Conservation (phyloP, 2,113 vertebrate species). For the Semicossyphus pulcher region DNA sequence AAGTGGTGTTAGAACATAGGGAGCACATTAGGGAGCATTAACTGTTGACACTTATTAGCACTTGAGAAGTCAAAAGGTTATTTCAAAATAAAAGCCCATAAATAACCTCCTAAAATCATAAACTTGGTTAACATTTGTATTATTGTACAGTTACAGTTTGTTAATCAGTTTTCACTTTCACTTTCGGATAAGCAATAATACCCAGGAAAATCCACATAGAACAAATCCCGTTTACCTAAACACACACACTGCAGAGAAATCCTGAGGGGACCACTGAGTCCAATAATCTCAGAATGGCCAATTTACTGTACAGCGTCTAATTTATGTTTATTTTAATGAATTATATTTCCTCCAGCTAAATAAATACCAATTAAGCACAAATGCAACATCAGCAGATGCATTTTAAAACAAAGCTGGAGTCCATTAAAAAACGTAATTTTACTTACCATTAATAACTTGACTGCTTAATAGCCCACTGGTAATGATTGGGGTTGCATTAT, state of each 20-base stretch:
- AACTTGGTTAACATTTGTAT: too few relatives aligned
- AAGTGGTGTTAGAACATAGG: too few relatives aligned
- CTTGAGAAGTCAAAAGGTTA: too few relatives aligned
- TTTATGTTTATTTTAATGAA: slow-evolving; percentile 37
- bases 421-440: slow-evolving; percentile 52
- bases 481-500: slow-evolving; percentile 30
- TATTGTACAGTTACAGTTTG: too few relatives aligned
- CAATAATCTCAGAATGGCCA: slow-evolving; percentile 3
- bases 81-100: too few relatives aligned
- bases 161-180: slow-evolving; percentile 7
- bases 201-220: not conserved
- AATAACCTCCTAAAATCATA: too few relatives aligned
- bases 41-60: too few relatives aligned
- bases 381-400: slow-evolving; percentile 42
- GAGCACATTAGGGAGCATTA: too few relatives aligned
- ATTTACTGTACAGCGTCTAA: slow-evolving; percentile 24
- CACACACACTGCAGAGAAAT: not conserved
- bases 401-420: slow-evolving; percentile 28
- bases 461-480: slow-evolving; percentile 32
- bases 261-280: not conserved
- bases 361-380: slow-evolving; percentile 43
- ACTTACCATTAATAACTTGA: slow-evolving; percentile 44
- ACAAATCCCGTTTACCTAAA: not conserved
- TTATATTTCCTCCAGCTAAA: slow-evolving; percentile 29
- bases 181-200: not conserved